Evolutionary conservation across 2,113 vertebrate species (phyloP).

Genomic region (Paratilapia polleni): DNA sequence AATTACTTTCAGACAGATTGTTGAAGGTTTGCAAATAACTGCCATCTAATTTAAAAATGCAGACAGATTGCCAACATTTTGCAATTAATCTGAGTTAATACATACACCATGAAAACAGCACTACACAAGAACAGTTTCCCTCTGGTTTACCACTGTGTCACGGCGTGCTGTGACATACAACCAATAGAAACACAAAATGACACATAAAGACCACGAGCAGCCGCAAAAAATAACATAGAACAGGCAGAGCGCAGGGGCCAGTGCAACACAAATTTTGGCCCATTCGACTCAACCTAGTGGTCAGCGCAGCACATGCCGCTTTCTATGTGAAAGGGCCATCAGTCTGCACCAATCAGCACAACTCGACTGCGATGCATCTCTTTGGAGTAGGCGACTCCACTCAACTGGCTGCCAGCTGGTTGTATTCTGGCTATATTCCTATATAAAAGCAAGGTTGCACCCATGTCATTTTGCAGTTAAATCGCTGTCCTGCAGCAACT

Average conservation of each 20-base stretch:
- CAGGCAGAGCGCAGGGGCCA: background rate
- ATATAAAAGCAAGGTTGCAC: rapidly evolving
- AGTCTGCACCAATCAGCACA: background rate
- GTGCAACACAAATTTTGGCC: background rate
- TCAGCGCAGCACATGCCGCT: no score
- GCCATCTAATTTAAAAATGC: background rate
- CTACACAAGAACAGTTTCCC: no score
- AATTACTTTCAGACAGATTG: background rate
- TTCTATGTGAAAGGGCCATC: background rate
- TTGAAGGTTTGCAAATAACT: background rate
- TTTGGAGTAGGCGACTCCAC: background rate
- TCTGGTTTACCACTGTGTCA: no score
- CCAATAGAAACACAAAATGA: no score
- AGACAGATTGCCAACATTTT: background rate
- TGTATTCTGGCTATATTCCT: background rate
- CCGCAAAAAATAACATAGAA: background rate
- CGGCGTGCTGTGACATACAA: no score
- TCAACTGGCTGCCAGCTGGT: background rate
- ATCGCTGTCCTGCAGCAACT: no score
- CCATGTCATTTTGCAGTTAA: no score
- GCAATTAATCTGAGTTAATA: background rate
- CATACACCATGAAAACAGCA: no score
- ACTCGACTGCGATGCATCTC: background rate
- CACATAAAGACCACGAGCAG: no score
- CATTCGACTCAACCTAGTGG: background rate